phyloP scores from a whole-genome alignment of 1,140 invertebrate genomes.

The Harpegnathos saltator region DNA sequence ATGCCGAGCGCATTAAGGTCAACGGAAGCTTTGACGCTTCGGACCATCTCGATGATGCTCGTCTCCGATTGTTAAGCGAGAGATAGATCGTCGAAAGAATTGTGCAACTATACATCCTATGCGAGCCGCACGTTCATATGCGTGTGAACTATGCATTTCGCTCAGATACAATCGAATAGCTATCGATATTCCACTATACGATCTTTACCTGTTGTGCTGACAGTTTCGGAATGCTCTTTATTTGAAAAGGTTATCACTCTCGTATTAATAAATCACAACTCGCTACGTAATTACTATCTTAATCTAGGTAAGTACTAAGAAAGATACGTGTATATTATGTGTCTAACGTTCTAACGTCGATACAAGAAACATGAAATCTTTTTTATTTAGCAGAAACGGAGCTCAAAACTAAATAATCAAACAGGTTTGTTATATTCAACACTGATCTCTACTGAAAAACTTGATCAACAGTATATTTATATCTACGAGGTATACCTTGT shows the following conservation, averaged over 20 bases:
- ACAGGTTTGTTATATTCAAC: not conserved
- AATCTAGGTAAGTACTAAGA: not conserved
- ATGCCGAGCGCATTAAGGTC: not conserved
- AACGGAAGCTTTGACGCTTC: conserved; percentile 9
- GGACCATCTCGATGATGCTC: not conserved
- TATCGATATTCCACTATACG: too few species aligned
- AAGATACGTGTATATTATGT: not conserved
- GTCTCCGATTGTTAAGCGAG: conserved; percentile 15
- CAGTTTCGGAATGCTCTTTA: not conserved
- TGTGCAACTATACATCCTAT: not conserved
- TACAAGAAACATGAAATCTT: not conserved
- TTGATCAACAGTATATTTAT: not conserved
- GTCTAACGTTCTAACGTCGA: not conserved
- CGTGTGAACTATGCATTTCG: conserved; percentile 11
- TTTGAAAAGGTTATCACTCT: not conserved
- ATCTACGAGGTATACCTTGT: not conserved
- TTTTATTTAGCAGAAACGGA: not conserved
- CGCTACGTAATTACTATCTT: not conserved
- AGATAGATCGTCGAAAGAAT: conserved; percentile 23
- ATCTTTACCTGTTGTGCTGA: not conserved
- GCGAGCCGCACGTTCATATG: not conserved
- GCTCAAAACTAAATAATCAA: not conserved
- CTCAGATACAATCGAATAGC: too few species aligned
- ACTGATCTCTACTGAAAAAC: not conserved
- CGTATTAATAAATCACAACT: not conserved